Evolutionary conservation across 2,888 invertebrate genomes (phyloP).

Genomic region (Chrysomela aeneicollis): DNA sequence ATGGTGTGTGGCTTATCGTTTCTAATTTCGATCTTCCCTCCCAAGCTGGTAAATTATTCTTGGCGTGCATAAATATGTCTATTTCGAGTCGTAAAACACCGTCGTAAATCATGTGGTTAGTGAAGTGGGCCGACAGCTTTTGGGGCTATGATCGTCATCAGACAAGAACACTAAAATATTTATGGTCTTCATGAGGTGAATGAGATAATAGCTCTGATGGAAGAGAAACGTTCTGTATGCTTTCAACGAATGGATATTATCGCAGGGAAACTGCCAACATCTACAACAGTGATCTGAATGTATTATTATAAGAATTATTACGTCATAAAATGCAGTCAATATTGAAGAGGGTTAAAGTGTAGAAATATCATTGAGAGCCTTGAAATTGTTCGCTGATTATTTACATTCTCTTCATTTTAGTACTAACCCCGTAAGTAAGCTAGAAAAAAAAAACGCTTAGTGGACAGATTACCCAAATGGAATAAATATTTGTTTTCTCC

Average conservation of each 20-base stretch:
- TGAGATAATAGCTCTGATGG: conserved; percentile 9
- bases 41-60: conserved; percentile 50
- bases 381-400: no score
- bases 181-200: conserved; percentile 25
- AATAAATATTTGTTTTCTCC: no score
- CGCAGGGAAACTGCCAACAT: background rate
- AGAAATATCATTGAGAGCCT: no score
- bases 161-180: conserved; percentile 33
- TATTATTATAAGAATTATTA: no score
- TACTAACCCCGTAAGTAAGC: no score
- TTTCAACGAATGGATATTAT: conserved; percentile 11
- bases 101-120: conserved; percentile 50
- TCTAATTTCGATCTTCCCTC: conserved; percentile 55
- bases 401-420: no score
- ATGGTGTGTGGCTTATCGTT: conserved; percentile 56
- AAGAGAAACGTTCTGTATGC: conserved; percentile 4
- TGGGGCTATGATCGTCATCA: conserved; percentile 31
- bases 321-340: no score
- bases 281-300: no score
- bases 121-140: conserved; percentile 49
- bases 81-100: conserved; percentile 47
- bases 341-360: no score
- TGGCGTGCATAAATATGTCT: conserved; percentile 49
- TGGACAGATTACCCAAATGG: no score
- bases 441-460: no score